Conservation (phyloP, 2,113 vertebrate genomes). For the Sinosuthora webbiana region DNA sequence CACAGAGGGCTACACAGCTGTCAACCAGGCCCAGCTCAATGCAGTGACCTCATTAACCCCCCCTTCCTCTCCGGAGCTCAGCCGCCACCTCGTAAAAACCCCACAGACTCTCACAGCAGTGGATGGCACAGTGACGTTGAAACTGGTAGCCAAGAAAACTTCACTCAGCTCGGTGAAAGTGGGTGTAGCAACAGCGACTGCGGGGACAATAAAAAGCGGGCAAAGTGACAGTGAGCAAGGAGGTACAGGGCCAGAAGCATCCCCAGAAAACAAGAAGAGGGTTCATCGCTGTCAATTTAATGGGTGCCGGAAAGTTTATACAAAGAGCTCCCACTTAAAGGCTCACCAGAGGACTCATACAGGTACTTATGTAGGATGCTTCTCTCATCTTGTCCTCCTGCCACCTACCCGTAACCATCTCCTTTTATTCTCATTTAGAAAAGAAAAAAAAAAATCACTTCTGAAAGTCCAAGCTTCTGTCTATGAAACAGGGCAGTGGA, state of each 20-base stretch:
- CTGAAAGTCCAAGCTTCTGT: not conserved
- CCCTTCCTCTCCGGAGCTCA: slow-evolving; percentile 95
- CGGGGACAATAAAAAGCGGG: slow-evolving; percentile 74
- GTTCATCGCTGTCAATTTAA: slow-evolving; percentile 99
- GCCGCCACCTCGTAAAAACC: slow-evolving; percentile 92
- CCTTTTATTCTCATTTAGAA: slow-evolving; percentile 17
- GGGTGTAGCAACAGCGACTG: slow-evolving; percentile 77
- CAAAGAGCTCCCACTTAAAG: slow-evolving; percentile 99
- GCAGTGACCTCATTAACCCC: slow-evolving; percentile 97
- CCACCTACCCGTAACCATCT: not conserved
- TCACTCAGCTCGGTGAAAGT: slow-evolving; percentile 86
- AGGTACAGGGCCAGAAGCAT: slow-evolving; percentile 76
- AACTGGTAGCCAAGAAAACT: slow-evolving; percentile 92
- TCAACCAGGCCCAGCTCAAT: slow-evolving; percentile 94
- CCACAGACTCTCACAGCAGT: slow-evolving; percentile 87
- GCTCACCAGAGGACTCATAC: slow-evolving; percentile 99
- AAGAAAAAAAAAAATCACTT: not conserved
- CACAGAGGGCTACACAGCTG: slow-evolving; percentile 76
- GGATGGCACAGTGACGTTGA: slow-evolving; percentile 91
- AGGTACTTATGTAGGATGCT: slow-evolving; percentile 80
- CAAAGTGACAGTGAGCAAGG: slow-evolving; percentile 86
- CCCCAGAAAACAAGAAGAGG: slow-evolving; percentile 96
- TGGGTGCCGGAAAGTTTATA: slow-evolving; percentile 98
- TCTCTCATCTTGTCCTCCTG: slow-evolving; percentile 32
- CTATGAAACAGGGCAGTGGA: not conserved